These are phyloP conservation scores for Actinopyga echinites DNA, from an alignment of 53 echinoderm and acorn worm genomes.

Conservation along the genomic window DNA sequence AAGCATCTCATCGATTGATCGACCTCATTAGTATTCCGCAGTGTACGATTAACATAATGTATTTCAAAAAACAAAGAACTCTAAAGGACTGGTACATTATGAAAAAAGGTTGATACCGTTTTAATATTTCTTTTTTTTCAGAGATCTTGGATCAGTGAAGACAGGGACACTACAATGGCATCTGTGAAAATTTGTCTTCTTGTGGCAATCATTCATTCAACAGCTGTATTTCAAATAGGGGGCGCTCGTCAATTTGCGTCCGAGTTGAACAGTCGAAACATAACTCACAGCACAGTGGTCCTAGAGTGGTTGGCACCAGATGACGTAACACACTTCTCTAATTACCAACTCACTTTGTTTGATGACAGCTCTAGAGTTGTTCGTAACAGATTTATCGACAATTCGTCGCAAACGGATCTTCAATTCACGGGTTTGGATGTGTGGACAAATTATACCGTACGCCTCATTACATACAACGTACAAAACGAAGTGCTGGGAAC, in stretches of 20 bases:
- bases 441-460: constrained; percentile 27
- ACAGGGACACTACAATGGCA: no score
- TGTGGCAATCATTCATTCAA: no score
- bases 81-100: no score
- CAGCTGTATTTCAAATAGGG: no score
- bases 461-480: neutral
- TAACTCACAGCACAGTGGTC: neutral
- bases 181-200: no score
- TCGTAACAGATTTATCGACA: neutral
- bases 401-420: neutral
- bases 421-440: neutral
- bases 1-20: no score
- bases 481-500: neutral
- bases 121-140: no score
- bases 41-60: no score
- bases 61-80: no score
- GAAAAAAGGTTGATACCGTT: no score
- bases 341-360: neutral
- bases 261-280: neutral
- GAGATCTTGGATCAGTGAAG: no score
- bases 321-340: neutral
- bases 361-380: neutral
- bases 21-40: no score
- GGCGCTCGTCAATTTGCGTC: constrained; percentile 5
- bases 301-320: neutral